Conservation (phyloP, 2,888 invertebrate genomes). For the Chrysopilus asiliformis region DNA sequence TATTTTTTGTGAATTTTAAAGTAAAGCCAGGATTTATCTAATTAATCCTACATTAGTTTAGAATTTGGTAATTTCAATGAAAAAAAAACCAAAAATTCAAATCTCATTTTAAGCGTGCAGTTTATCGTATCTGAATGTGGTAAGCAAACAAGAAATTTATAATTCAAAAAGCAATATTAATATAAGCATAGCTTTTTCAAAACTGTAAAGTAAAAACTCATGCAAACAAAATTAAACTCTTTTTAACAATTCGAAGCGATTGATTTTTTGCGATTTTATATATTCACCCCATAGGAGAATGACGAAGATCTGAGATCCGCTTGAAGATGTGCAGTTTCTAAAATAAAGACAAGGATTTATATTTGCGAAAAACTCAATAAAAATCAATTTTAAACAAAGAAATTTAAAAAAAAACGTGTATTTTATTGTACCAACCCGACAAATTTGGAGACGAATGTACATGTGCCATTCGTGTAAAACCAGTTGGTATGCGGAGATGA, state of each 20-base stretch:
- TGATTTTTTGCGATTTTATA: no score
- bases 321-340: constrained; percentile 14
- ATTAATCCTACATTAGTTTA: no score
- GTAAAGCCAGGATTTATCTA: no score
- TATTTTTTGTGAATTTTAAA: no score
- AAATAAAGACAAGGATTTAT: constrained; percentile 7
- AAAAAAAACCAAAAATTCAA: no score
- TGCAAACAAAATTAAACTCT: constrained; percentile 1
- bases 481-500: constrained; percentile 1
- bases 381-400: constrained; percentile 11
- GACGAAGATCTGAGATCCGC: constrained; percentile 32
- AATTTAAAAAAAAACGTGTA: constrained; percentile 8
- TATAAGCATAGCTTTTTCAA: constrained; percentile 1
- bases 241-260: no score
- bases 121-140: no score
- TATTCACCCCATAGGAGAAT: constrained; percentile 31
- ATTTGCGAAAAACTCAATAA: constrained; percentile 15
- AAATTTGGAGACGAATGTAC: constrained; percentile 31
- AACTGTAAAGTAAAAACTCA: constrained; percentile 7
- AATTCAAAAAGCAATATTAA: no score
- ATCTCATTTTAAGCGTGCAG: no score
- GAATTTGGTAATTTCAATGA: no score
- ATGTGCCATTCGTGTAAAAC: constrained; percentile 19
- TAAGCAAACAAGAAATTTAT: no score
- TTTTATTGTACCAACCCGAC: constrained; percentile 25